Percentiles rank a stretch among this genome's conserved stretches.
Conservation (phyloP, 2,888 invertebrate species). For the Lysandra coridon region DNA sequence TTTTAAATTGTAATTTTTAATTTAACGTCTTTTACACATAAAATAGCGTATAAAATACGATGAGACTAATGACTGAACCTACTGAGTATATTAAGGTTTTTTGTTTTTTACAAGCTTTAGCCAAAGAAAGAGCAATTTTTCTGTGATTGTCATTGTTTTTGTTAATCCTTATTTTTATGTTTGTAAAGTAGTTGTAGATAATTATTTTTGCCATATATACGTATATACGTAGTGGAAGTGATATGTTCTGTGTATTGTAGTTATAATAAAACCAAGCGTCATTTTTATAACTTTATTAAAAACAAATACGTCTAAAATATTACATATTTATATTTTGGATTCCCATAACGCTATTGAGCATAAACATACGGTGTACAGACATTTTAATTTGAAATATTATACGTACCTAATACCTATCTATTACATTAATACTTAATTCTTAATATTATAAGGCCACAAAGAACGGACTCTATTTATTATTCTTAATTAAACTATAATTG, state of each 20-base stretch:
- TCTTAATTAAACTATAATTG: neutral
- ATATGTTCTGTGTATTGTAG: neutral
- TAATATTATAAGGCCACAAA: constrained; percentile 3
- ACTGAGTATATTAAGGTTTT: neutral
- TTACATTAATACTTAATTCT: neutral
- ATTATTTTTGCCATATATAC: neutral
- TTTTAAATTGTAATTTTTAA: no score
- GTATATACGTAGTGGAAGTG: neutral
- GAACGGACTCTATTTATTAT: neutral
- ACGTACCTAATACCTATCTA: neutral
- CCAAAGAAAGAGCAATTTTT: neutral
- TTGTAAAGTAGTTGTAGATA: neutral
- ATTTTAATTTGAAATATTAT: neutral
- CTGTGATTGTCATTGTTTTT: neutral
- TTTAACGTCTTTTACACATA: no score
- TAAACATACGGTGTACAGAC: constrained; percentile 4
- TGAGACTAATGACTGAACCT: no score
- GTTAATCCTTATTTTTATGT: neutral
- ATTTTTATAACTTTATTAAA: constrained; percentile 1
- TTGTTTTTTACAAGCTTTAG: neutral
- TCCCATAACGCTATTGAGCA: constrained; percentile 12
- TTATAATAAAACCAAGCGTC: neutral
- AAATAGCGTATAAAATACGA: no score
- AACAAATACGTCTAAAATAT: constrained; percentile 2
- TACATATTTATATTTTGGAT: neutral